phyloP scores from a whole-genome alignment of 2,797 vertebrate species.

The Anguilla marmorata region DNA sequence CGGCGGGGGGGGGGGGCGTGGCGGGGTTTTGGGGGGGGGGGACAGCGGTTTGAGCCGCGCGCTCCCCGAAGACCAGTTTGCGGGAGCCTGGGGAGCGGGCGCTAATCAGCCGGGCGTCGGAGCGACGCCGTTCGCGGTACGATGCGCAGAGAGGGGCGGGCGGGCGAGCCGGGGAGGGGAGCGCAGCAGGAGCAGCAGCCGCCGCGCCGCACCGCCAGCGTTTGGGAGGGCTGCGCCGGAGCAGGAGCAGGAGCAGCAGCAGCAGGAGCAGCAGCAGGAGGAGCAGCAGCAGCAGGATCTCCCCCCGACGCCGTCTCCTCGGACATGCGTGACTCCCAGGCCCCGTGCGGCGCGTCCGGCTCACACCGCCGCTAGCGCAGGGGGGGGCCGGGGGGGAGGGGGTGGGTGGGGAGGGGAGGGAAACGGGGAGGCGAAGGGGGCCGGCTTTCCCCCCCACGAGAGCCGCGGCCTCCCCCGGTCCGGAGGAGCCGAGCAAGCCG shows the following conservation, averaged over 20 bases:
- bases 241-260: slow-evolving; percentile 42
- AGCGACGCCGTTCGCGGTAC: slow-evolving; percentile 28
- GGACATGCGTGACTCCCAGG: slow-evolving; percentile 51
- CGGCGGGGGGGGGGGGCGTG: background rate
- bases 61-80: slow-evolving; percentile 32
- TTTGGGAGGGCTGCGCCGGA: slow-evolving; percentile 17
- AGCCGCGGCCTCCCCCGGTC: slow-evolving; percentile 43
- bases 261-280: slow-evolving; percentile 25
- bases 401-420: slow-evolving; percentile 63
- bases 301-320: slow-evolving; percentile 13
- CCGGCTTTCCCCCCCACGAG: slow-evolving; percentile 5
- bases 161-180: background rate
- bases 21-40: background rate
- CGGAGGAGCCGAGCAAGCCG: slow-evolving; percentile 51
- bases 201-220: slow-evolving; percentile 3
- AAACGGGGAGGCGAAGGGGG: slow-evolving; percentile 49
- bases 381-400: slow-evolving; percentile 58
- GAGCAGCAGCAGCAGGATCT: slow-evolving; percentile 32
- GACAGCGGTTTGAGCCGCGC: slow-evolving; percentile 13
- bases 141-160: slow-evolving; percentile 21
- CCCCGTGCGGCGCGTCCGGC: slow-evolving; percentile 10
- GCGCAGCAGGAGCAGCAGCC: slow-evolving; percentile 11
- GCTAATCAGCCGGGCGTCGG: slow-evolving; percentile 9
- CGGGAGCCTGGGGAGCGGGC: slow-evolving; percentile 21
- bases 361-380: slow-evolving; percentile 46